Base-by-base conservation (phyloP, 2,113 vertebrate species). In the Arvicanthis niloticus region DNA sequence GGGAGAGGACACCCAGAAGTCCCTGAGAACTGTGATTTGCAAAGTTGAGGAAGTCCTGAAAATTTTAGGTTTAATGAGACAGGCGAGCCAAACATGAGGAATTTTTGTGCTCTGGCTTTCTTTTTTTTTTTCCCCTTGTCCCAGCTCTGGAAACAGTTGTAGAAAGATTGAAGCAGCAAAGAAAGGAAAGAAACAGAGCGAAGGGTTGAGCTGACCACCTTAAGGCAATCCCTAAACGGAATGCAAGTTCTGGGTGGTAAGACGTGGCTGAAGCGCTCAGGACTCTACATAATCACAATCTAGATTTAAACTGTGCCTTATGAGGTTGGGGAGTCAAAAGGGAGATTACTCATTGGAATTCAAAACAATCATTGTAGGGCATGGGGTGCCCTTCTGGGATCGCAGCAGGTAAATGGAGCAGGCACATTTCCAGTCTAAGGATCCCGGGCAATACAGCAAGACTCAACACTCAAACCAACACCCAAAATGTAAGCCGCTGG, bases 101-200 rank as follows among this genome's bases (percentile, higher is more conserved):
- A 37, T 42, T 62, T 81, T 42, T 45, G 76, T 37, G 42, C 91
- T 80, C 56, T 58, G 15, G 70, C 72, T 72, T 92, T 73, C 40
- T 45, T 7, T 72, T 73, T 51, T 51, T 51, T 51, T n/a, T 19
- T 21, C 42, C 68, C 56, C 80, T 82, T 60, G 80, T 42, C 78
- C 53, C 45, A 26, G 1, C 51, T 91, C 91, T 89, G 91, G 67
- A 91, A 96, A 91, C 58, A 56, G 80, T 93, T 86, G 90, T 22
- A 92, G 91, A 31, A 80, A 95, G 72, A 13, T 8, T 51, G 56
- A 58, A 70, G 60, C 48, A 45, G 48, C 75, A 94, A 37, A 73
- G 84, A 45, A 65, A 77, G 24, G 24, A 94, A 37, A 73, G 84
- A 45, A 65, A 82, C 45, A 34, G 29, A 51, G 75, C 19, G 51